Conservation (phyloP, 2,888 invertebrate genomes). For the Spatulosminthurus flaviceps region DNA sequence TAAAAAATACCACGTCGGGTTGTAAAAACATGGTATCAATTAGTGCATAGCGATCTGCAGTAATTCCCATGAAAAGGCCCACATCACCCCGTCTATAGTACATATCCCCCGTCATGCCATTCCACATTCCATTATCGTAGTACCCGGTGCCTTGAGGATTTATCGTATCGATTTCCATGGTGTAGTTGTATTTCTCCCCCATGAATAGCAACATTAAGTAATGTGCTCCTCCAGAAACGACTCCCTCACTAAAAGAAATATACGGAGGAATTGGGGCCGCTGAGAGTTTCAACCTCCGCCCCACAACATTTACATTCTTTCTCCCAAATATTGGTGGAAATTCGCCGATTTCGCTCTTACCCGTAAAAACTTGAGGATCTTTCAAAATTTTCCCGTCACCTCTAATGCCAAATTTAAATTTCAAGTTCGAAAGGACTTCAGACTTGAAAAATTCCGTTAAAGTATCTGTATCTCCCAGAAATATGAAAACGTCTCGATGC, state of each 20-base stretch:
- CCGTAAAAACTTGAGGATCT: neutral
- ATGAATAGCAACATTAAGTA: slow-evolving; percentile 15
- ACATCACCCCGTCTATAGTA: slow-evolving; percentile 12
- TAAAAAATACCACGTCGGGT: neutral
- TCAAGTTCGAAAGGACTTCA: neutral
- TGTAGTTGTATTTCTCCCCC: slow-evolving; percentile 12
- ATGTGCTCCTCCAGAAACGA: slow-evolving; percentile 9
- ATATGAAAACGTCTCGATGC: slow-evolving; percentile 32
- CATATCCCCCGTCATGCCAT: slow-evolving; percentile 20
- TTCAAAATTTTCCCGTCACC: neutral
- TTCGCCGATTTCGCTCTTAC: neutral
- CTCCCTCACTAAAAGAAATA: neutral
- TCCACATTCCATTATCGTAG: slow-evolving; percentile 14
- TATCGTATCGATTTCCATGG: slow-evolving; percentile 6
- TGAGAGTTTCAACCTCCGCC: neutral
- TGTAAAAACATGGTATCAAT: slow-evolving; percentile 17
- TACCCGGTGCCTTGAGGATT: slow-evolving; percentile 6
- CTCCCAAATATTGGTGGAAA: neutral
- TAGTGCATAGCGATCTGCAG: slow-evolving; percentile 15
- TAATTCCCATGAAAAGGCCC: slow-evolving; percentile 13
- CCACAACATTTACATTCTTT: neutral
- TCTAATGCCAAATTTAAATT: neutral
- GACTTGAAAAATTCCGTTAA: neutral
- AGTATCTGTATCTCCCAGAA: neutral
- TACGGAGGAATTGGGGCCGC: slow-evolving; percentile 19